Percentiles rank a stretch among this genome's conserved stretches.
Conservation (phyloP, 2,797 vertebrate genomes). For the Cyprinodon diabolis region DNA sequence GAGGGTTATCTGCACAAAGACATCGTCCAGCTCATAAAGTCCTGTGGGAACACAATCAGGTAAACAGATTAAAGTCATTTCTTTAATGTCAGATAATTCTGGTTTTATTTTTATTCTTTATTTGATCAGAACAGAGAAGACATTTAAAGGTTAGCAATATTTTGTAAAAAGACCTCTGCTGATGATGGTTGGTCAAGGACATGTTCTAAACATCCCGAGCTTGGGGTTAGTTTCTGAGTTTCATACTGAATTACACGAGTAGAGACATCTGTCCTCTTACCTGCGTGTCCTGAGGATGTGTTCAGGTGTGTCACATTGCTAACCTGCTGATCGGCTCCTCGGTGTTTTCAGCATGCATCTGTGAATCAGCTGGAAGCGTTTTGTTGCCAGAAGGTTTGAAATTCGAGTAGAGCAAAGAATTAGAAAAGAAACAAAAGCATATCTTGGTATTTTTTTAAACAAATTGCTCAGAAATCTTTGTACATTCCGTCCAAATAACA, state of each 20-base stretch:
- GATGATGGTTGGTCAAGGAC: not conserved
- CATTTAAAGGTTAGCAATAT: not conserved
- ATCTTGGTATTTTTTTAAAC: no score
- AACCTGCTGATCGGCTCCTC: not conserved
- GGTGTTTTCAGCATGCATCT: not conserved
- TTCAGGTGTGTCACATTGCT: not conserved
- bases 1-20: conserved; percentile 92
- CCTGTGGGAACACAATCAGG: conserved; percentile 89
- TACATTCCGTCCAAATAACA: not conserved
- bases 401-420: not conserved
- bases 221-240: not conserved
- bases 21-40: conserved; percentile 94
- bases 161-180: not conserved
- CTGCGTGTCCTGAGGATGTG: not conserved
- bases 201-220: not conserved
- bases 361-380: not conserved
- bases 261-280: not conserved
- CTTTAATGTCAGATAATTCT: no score
- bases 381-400: not conserved
- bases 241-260: not conserved
- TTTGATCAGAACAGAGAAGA: not conserved
- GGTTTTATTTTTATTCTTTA: not conserved
- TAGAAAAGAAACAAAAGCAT: not conserved
- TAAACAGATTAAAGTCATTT: conserved; percentile 49
- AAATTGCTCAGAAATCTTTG: not conserved